Conservation (phyloP, 2,797 vertebrate species). For the Borostomias antarcticus region DNA sequence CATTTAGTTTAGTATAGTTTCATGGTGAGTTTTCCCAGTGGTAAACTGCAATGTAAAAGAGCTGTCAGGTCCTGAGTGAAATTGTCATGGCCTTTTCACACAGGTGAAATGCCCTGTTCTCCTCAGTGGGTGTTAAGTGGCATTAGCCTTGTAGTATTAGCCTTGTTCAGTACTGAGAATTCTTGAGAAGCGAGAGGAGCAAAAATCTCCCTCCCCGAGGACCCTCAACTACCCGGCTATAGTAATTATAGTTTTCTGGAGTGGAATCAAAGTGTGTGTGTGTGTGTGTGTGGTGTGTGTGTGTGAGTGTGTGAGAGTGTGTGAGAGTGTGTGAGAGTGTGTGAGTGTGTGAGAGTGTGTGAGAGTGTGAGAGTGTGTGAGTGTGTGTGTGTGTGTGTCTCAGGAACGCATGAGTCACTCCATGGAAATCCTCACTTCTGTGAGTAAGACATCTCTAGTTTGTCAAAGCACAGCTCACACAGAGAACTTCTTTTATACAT, state of each 20-base stretch:
- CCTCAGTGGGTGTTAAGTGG: too few species aligned
- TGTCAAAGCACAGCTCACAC: constrained; percentile 1
- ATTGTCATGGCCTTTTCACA: too few species aligned
- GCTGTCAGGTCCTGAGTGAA: too few species aligned
- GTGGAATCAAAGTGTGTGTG: constrained; percentile 34
- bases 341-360: too few species aligned
- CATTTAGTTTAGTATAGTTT: not conserved
- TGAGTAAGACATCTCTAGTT: constrained; percentile 4
- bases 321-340: not conserved
- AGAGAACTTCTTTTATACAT: not conserved
- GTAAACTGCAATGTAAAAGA: not conserved
- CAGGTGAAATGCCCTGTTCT: not conserved
- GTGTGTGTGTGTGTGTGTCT: constrained; percentile 6
- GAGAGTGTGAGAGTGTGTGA: not conserved
- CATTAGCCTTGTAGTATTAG: too few species aligned
- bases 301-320: not conserved
- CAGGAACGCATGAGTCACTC: constrained; percentile 42
- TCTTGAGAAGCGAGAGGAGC: constrained; percentile 15
- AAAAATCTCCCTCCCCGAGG: not conserved
- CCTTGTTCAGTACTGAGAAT: constrained; percentile 17
- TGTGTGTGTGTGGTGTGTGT: not conserved
- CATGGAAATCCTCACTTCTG: constrained; percentile 28
- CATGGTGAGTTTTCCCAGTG: too few species aligned
- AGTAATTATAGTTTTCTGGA: constrained; percentile 37
- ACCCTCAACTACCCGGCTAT: not conserved